These are phyloP conservation scores for Chelidonichthys spinosus DNA, from an alignment of 2,797 vertebrate genomes.

Conservation along the genomic window DNA sequence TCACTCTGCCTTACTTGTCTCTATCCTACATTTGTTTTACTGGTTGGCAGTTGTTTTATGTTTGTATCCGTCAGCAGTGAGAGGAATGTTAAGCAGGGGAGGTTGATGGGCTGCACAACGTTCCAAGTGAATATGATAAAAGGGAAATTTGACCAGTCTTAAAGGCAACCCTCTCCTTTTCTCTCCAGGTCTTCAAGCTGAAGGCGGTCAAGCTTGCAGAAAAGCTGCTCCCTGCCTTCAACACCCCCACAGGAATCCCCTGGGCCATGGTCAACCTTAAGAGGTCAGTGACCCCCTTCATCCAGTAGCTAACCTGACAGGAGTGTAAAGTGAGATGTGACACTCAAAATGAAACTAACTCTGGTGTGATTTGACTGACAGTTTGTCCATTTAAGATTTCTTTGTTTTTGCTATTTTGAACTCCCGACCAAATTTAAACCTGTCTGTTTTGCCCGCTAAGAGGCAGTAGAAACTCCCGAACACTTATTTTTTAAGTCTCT, in stretches of 20 bases:
- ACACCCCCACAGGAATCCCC: slow-evolving; percentile 98
- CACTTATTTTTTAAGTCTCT: too few species aligned
- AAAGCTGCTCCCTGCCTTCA: slow-evolving; percentile 98
- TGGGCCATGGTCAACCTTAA: slow-evolving; percentile 99
- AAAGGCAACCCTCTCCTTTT: background rate
- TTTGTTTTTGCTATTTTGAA: too few species aligned
- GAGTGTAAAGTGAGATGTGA: slow-evolving; percentile 3
- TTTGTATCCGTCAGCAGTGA: slow-evolving; percentile 16
- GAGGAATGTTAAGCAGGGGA: slow-evolving; percentile 22
- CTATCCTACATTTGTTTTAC: slow-evolving; percentile 35
- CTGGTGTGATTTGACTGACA: too few species aligned
- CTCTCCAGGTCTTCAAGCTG: slow-evolving; percentile 92
- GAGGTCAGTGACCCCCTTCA: slow-evolving; percentile 84
- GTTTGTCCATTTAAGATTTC: too few species aligned
- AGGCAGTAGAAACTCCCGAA: too few species aligned
- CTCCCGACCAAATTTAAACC: too few species aligned
- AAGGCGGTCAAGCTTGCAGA: slow-evolving; percentile 97
- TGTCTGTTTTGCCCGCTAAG: too few species aligned
- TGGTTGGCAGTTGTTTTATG: slow-evolving; percentile 34
- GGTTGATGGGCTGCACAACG: background rate
- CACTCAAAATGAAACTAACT: background rate
- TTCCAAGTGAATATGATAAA: background rate
- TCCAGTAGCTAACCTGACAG: background rate
- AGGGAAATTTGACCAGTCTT: background rate
- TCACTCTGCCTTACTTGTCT: slow-evolving; percentile 31